These are phyloP conservation scores for Cichladusa arquata DNA, from an alignment of 2,113 vertebrate species.

Conservation along the genomic window DNA sequence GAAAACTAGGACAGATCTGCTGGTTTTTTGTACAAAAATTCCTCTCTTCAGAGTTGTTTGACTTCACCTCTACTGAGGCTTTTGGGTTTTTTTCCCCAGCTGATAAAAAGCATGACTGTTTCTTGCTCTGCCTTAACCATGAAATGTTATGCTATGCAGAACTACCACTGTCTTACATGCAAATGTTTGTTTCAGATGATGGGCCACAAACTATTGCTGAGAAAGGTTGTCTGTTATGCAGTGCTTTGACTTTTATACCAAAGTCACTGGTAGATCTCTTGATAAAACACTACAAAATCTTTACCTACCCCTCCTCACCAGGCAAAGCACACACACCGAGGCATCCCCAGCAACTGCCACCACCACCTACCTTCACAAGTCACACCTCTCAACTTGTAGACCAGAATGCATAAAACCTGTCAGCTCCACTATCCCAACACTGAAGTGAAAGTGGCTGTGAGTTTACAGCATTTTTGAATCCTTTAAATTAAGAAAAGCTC, in stretches of 20 bases:
- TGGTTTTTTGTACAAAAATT: not conserved
- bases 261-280: not conserved
- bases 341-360: not conserved
- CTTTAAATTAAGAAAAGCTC: not conserved
- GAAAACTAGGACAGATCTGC: not conserved
- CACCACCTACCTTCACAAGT: not conserved
- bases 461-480: not conserved
- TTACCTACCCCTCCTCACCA: not conserved
- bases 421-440: not conserved
- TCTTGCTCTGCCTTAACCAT: not conserved
- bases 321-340: not conserved
- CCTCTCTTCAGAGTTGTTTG: not conserved
- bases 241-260: not conserved
- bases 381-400: not conserved
- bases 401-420: not conserved
- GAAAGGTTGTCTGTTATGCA: not conserved
- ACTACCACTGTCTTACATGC: not conserved
- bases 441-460: not conserved
- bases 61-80: not conserved
- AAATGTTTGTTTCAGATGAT: not conserved
- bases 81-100: accelerated
- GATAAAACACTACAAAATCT: not conserved
- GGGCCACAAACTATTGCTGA: not conserved
- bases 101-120: not conserved
- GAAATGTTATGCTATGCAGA: not conserved